Conservation (phyloP, 2,888 invertebrate genomes). For the Invenusta paracnida region DNA sequence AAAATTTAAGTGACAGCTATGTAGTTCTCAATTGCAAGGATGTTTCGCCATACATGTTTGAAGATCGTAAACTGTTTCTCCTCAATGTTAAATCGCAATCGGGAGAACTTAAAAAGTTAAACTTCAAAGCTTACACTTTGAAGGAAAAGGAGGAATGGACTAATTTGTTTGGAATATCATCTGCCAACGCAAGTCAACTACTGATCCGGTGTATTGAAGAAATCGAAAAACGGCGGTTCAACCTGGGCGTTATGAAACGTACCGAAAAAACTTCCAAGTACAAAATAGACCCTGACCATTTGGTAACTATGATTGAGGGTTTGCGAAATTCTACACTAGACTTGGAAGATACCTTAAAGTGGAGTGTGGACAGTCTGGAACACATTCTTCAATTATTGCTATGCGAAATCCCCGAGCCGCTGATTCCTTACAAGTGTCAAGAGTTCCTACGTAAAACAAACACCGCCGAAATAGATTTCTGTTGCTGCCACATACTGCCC, state of each 20-base stretch:
- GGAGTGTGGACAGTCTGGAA: constrained; percentile 27
- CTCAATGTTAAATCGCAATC: background rate
- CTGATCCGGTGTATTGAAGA: constrained; percentile 27
- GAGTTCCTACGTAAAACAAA: background rate
- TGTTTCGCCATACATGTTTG: constrained; percentile 20
- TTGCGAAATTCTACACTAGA: background rate
- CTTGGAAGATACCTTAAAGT: background rate
- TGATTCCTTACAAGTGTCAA: background rate
- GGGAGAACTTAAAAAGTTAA: constrained; percentile 17
- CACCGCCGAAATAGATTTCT: background rate
- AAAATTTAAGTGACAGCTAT: constrained; percentile 22
- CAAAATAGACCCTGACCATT: constrained; percentile 1
- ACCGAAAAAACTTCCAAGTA: background rate
- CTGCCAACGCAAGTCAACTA: background rate
- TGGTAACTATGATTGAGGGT: background rate
- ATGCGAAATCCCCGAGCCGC: constrained; percentile 6
- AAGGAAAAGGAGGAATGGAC: constrained; percentile 27
- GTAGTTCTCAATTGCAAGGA: constrained; percentile 1
- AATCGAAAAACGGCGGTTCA: constrained; percentile 28
- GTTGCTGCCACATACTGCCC: background rate
- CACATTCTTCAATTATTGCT: constrained; percentile 20
- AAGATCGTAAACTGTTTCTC: constrained; percentile 20
- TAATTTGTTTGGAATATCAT: background rate
- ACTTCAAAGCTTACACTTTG: background rate
- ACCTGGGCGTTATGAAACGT: constrained; percentile 27